These are phyloP conservation scores for Scaptomyza hsui DNA, from an alignment of 1,140 invertebrate genomes.

Conservation along the genomic window DNA sequence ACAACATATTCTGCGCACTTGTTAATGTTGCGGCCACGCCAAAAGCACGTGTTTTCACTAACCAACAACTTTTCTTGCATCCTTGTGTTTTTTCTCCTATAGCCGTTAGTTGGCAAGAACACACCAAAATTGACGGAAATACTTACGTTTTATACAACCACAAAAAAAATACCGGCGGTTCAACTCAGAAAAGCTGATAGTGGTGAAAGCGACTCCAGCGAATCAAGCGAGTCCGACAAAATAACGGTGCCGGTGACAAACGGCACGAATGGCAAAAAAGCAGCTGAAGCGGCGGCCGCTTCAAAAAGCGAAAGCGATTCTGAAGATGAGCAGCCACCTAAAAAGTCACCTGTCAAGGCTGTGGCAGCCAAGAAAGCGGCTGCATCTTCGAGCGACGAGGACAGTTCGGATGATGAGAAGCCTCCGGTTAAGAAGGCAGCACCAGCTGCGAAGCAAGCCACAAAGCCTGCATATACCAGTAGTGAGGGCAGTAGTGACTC, in stretches of 20 bases:
- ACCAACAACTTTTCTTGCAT: conserved; percentile 43
- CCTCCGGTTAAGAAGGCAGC: conserved; percentile 21
- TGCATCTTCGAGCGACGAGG: conserved; percentile 36
- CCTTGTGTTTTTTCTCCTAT: not conserved
- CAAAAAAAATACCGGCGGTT: conserved; percentile 84
- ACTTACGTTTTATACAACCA: conserved; percentile 84
- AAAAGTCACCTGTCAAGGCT: conserved; percentile 39
- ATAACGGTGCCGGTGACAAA: conserved; percentile 12
- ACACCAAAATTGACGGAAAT: conserved; percentile 85
- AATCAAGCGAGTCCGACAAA: conserved; percentile 54
- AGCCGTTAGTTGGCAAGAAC: conserved; percentile 84
- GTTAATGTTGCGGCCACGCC: not conserved
- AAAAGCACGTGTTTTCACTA: conserved; percentile 63
- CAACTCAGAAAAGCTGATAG: conserved; percentile 42
- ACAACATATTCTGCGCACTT: not conserved
- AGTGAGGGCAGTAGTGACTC: conserved; percentile 69
- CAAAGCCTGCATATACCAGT: conserved; percentile 43
- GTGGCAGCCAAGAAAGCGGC: conserved; percentile 36
- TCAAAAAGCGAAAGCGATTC: conserved; percentile 40
- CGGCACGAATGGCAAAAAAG: conserved; percentile 23
- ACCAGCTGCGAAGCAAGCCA: conserved; percentile 42
- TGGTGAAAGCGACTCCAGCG: conserved; percentile 39
- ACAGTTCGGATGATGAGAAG: conserved; percentile 39
- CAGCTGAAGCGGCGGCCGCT: conserved; percentile 7
- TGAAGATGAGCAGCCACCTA: conserved; percentile 36